Evolutionary conservation across 2,113 vertebrate species (phyloP).

Genomic region (Hipposideros armiger): DNA sequence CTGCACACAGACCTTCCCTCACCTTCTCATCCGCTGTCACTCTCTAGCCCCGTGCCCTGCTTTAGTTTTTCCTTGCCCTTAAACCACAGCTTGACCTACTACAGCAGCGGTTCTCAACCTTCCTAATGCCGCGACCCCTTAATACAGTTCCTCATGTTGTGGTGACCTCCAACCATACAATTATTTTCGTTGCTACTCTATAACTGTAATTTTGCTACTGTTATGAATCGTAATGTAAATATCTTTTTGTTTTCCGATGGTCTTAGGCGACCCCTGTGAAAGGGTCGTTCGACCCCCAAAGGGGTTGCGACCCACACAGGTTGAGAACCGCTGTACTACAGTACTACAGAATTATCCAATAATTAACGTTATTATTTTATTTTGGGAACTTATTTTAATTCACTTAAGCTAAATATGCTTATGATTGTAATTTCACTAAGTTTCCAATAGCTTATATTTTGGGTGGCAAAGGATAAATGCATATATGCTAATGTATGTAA

Average conservation of each 20-base stretch:
- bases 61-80: neutral
- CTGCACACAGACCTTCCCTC: neutral
- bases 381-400: neutral
- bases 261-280: too few relatives aligned
- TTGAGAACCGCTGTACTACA: too few relatives aligned
- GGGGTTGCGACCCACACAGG: neutral
- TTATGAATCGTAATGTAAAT: too few relatives aligned
- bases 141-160: too few relatives aligned
- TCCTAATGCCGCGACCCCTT: too few relatives aligned
- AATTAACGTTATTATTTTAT: neutral
- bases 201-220: too few relatives aligned
- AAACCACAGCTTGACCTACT: neutral
- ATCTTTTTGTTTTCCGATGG: too few relatives aligned
- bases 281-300: too few relatives aligned
- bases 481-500: neutral
- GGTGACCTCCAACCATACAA: too few relatives aligned
- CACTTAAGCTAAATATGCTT: neutral
- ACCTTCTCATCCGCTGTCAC: accelerated
- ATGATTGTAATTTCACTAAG: neutral
- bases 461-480: neutral
- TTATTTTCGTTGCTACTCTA: too few relatives aligned
- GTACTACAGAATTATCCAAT: neutral
- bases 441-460: neutral
- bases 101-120: too few relatives aligned
- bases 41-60: neutral